Evolutionary conservation across 1,140 invertebrate genomes (phyloP).

Genomic region (Pseudomyrmex concolor): DNA sequence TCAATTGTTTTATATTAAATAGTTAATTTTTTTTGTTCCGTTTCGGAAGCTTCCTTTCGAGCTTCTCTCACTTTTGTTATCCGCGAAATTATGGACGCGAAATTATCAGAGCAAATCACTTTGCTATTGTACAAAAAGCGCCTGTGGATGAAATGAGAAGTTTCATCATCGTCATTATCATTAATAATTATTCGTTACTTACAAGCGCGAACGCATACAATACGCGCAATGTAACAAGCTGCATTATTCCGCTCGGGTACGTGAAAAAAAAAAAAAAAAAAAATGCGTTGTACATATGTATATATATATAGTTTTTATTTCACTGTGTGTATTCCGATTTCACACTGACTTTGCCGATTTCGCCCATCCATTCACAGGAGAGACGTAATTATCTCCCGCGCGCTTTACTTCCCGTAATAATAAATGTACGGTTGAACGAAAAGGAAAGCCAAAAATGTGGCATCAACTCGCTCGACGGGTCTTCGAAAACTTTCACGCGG

Average conservation of each 20-base stretch:
- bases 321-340: constrained; percentile 22
- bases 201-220: background rate
- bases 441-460: constrained; percentile 44
- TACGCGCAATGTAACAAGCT: background rate
- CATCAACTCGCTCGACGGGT: background rate
- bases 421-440: constrained; percentile 26
- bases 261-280: background rate
- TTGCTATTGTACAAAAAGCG: too few relatives aligned
- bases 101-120: too few relatives aligned
- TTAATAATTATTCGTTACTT: background rate
- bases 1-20: background rate
- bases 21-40: background rate
- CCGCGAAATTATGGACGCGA: too few relatives aligned
- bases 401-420: constrained; percentile 26
- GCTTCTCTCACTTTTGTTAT: too few relatives aligned
- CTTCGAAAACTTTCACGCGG: constrained; percentile 14
- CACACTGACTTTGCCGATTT: constrained; percentile 32
- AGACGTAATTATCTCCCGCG: constrained; percentile 29
- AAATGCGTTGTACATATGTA: background rate
- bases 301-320: constrained; percentile 22
- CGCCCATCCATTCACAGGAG: background rate
- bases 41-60: too few relatives aligned
- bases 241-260: constrained; percentile 5
- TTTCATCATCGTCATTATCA: too few relatives aligned
- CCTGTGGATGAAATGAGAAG: too few relatives aligned